Evolutionary conservation across 2,888 invertebrate species (phyloP), one percentile per base, ranked within the genome.

Genomic region (Seladonia tumulorum): DNA sequence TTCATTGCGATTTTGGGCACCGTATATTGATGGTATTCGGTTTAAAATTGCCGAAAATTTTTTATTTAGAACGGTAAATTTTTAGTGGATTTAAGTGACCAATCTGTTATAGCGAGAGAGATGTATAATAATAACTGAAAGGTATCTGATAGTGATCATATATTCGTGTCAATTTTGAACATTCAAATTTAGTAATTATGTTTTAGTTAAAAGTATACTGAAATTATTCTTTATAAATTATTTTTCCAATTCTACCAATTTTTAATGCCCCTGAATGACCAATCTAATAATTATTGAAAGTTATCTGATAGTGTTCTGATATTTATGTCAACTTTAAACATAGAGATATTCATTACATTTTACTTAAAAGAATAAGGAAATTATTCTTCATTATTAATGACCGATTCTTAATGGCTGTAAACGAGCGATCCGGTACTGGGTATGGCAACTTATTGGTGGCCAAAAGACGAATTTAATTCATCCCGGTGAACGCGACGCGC

Each of bases 401-500:
- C 1, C 5, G 14, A 49, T 16, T 49, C 3, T 16, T 49, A 16
- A 49, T 16, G 49, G 16, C 5, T 49, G 16, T 49, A 16, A 16
- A 49, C 5, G 18, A 49, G 35, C 35, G 35, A 35, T 35, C 35
- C 35, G 35, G 35, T 35, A 5, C 35, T 35, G 4, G 35, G 35
- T 35, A 4, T 35, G 5, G 35, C 35, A 35, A 35, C 5, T n/a
- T 39, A 49, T 7, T 2, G 45, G 66, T 72, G 35, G 22, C 78
- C 49, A 57, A 76, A 42, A 76, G 71, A 76, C 68, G 57, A 83
- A 77, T 83, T 70, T 47, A 74, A 53, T 76, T 70, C 45, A 63
- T 82, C 80, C 68, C 60, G 60, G 81, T 82, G 86, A 82, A 88
- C 81, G 81, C 5, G 76, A 77, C 49, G 83, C 78, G 86, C 63